phyloP scores from a whole-genome alignment of 2,113 vertebrate genomes.

The Crypturellus undulatus region DNA sequence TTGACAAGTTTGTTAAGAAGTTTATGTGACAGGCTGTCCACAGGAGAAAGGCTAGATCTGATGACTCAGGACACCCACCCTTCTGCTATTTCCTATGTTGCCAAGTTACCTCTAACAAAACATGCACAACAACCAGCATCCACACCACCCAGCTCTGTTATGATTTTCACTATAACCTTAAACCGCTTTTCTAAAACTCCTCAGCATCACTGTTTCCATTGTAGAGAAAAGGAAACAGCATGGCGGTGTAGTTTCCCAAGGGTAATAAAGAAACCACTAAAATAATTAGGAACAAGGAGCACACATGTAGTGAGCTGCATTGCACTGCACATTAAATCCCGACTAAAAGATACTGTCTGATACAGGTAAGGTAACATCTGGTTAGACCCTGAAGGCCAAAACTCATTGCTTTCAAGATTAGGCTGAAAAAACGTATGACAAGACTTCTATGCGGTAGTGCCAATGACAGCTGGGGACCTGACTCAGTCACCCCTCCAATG shows the following conservation, averaged over 20 bases:
- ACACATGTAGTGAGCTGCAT: background rate
- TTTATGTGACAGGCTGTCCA: background rate
- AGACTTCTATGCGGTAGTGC: background rate
- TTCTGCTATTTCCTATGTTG: background rate
- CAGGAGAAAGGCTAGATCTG: background rate
- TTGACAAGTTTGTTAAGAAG: background rate
- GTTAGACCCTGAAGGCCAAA: background rate
- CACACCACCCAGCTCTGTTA: background rate
- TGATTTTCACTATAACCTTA: background rate
- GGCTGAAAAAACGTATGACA: background rate
- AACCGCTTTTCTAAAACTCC: background rate
- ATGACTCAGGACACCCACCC: background rate
- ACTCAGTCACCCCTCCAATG: background rate
- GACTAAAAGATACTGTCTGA: background rate
- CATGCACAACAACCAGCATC: background rate
- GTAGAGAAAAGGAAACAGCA: background rate
- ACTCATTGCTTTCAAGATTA: background rate
- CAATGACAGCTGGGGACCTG: background rate
- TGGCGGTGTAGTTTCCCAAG: background rate
- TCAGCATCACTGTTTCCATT: background rate
- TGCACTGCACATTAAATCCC: background rate
- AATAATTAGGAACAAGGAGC: background rate
- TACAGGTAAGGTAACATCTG: background rate
- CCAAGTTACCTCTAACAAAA: background rate
- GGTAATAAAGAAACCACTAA: background rate